These are phyloP conservation scores for Anguilla marmorata DNA, from an alignment of 2,797 vertebrate species.

Conservation along the genomic window DNA sequence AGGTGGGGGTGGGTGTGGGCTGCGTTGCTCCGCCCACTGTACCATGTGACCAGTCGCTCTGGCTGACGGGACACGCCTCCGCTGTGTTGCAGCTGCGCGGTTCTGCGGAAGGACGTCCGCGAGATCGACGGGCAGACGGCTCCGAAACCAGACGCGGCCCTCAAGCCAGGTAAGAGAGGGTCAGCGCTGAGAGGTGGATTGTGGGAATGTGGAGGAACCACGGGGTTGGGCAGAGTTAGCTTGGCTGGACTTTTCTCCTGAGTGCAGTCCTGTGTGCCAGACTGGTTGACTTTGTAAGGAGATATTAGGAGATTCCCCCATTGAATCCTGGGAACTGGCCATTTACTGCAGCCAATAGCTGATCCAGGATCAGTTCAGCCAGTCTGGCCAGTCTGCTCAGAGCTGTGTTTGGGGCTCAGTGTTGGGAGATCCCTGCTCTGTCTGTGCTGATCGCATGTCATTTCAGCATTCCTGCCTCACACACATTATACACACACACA, in stretches of 20 bases:
- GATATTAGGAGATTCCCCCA: background rate
- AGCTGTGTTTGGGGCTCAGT: too few relatives aligned
- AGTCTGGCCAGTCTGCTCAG: too few relatives aligned
- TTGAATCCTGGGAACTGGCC: background rate
- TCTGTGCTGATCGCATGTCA: too few relatives aligned
- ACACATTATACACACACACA: too few relatives aligned
- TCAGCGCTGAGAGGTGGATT: background rate
- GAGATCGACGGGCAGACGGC: slow-evolving; percentile 66
- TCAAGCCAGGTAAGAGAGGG: slow-evolving; percentile 63
- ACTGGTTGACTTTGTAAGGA: too few relatives aligned
- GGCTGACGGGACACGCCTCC: background rate
- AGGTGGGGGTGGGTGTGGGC: background rate
- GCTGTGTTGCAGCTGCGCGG: slow-evolving; percentile 66
- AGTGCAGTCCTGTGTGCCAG: too few relatives aligned
- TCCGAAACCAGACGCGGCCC: slow-evolving; percentile 69
- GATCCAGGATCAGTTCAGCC: background rate
- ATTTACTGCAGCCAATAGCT: background rate
- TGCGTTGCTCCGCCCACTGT: background rate
- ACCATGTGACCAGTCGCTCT: background rate
- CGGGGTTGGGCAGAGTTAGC: background rate
- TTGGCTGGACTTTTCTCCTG: background rate
- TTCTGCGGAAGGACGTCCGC: slow-evolving; percentile 72
- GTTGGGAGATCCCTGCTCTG: too few relatives aligned
- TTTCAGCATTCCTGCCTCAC: too few relatives aligned
- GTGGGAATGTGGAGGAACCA: background rate